Conservation (phyloP, 2,797 vertebrate genomes). For the Phoeniculus purpureus region DNA sequence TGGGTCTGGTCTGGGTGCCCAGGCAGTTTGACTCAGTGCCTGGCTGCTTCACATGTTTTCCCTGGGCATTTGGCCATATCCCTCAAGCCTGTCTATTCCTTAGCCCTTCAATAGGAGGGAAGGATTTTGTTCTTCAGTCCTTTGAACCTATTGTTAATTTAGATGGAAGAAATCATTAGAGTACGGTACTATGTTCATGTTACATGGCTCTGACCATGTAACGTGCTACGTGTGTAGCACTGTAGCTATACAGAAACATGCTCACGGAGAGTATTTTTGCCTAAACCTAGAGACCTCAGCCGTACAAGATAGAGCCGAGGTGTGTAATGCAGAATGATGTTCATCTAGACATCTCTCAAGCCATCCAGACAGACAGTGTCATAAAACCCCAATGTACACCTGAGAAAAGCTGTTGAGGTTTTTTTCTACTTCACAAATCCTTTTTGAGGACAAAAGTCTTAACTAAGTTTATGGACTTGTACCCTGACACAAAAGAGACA, state of each 20-base stretch:
- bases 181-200: neutral
- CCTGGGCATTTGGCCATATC: neutral
- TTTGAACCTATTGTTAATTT: neutral
- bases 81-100: neutral
- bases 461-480: neutral
- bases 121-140: neutral
- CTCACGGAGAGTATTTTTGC: neutral
- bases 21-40: neutral
- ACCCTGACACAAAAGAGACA: neutral
- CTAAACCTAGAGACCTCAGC: neutral
- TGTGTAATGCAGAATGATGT: neutral
- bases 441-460: neutral
- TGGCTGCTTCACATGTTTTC: conserved; percentile 15
- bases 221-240: too few relatives aligned
- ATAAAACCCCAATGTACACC: neutral
- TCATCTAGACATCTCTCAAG: neutral
- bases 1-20: neutral
- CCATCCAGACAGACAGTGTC: neutral
- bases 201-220: neutral
- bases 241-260: neutral
- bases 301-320: neutral
- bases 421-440: neutral
- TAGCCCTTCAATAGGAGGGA: neutral
- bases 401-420: neutral
- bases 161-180: conserved; percentile 6